These are phyloP conservation scores for Eciton burchellii DNA, from an alignment of 1,140 invertebrate genomes.

Conservation along the genomic window DNA sequence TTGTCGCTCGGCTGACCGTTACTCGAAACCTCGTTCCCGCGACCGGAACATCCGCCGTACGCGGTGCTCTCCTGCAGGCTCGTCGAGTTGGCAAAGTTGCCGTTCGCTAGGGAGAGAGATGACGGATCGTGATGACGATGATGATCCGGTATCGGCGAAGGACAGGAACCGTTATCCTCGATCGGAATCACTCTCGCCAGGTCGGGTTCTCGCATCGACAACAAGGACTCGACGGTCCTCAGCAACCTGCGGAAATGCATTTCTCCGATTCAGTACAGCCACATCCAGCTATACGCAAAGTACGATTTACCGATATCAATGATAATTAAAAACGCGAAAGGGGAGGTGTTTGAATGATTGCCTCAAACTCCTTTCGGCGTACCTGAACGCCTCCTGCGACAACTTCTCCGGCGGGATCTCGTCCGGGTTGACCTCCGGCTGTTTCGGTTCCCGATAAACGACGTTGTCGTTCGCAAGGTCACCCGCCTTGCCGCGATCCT, in stretches of 20 bases:
- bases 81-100: slow-evolving; percentile 77
- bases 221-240: slow-evolving; percentile 88
- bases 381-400: slow-evolving; percentile 89
- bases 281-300: not conserved
- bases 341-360: not conserved
- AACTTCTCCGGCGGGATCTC: slow-evolving; percentile 88
- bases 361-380: not conserved
- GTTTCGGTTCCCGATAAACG: slow-evolving; percentile 76
- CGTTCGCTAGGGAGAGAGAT: slow-evolving; percentile 65
- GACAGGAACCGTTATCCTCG: slow-evolving; percentile 66
- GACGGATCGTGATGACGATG: slow-evolving; percentile 61
- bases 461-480: slow-evolving; percentile 69
- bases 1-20: slow-evolving; percentile 55
- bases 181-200: slow-evolving; percentile 82
- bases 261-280: not conserved
- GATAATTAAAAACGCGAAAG: not conserved
- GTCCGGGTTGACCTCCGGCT: slow-evolving; percentile 80
- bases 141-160: slow-evolving; percentile 55
- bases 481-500: slow-evolving; percentile 70
- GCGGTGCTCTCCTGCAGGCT: slow-evolving; percentile 47
- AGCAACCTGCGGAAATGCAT: slow-evolving; percentile 83
- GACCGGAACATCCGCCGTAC: slow-evolving; percentile 47
- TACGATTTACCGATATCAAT: no score
- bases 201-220: slow-evolving; percentile 88
- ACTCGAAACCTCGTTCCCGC: slow-evolving; percentile 62